A percentile compares a stretch with the other conserved stretches of the same genome.
These are phyloP conservation scores for Palythoa heliodiscus DNA, from an alignment of 92 coral and sea anemone genomes.

Conservation along the genomic window DNA sequence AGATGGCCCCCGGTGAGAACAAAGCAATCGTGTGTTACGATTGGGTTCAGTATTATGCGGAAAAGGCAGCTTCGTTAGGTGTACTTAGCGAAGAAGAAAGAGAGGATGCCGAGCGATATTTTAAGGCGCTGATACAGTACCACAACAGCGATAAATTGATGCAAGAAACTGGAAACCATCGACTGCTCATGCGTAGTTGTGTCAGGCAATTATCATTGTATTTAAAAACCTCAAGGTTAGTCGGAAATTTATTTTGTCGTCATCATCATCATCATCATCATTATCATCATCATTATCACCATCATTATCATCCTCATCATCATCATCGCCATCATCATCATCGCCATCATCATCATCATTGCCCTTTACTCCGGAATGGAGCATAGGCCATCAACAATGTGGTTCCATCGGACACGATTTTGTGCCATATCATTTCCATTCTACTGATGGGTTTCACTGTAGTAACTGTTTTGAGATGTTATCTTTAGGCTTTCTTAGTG, in stretches of 20 bases:
- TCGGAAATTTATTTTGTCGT: not conserved
- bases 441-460: too few relatives aligned
- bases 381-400: too few relatives aligned
- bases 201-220: not conserved
- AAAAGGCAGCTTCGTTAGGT: conserved; percentile 30
- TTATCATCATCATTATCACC: too few relatives aligned
- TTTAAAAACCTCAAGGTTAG: conserved; percentile 31
- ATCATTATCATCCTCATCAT: too few relatives aligned
- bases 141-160: conserved; percentile 26
- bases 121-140: conserved; percentile 2
- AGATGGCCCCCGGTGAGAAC: conserved; percentile 11
- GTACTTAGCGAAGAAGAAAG: not conserved
- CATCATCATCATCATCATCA: too few relatives aligned
- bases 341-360: too few relatives aligned
- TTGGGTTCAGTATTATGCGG: conserved; percentile 16
- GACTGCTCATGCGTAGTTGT: conserved; percentile 5
- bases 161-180: not conserved
- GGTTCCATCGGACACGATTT: too few relatives aligned
- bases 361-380: too few relatives aligned
- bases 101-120: conserved; percentile 7
- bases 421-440: too few relatives aligned
- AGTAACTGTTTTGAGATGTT: too few relatives aligned
- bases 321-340: too few relatives aligned
- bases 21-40: conserved; percentile 26
- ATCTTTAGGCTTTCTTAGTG: too few relatives aligned